Evolutionary conservation across 1,140 invertebrate species (phyloP).

Genomic region (Apis laboriosa): DNA sequence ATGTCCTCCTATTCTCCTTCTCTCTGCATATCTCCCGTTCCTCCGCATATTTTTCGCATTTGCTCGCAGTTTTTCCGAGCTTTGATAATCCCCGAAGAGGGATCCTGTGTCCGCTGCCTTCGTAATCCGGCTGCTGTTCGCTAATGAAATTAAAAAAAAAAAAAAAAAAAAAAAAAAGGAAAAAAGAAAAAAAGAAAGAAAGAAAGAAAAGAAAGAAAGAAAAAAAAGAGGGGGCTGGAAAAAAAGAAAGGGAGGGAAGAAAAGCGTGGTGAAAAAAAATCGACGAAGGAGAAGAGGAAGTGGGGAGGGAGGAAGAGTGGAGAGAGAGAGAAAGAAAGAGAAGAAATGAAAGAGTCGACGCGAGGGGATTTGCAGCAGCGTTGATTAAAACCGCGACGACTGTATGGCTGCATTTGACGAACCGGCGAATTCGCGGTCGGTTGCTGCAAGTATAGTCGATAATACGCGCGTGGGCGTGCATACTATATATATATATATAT

Average conservation of each 20-base stretch:
- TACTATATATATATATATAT: too few relatives aligned
- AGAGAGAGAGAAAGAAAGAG: constrained; percentile 34
- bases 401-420: constrained; percentile 70
- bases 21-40: background rate
- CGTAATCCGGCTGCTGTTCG: constrained; percentile 77
- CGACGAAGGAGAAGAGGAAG: constrained; percentile 60
- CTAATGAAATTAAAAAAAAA: constrained; percentile 78
- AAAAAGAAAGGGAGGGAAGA: constrained; percentile 6
- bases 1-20: background rate
- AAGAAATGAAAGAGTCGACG: constrained; percentile 69
- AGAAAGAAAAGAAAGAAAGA: constrained; percentile 51
- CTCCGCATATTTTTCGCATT: constrained; percentile 61
- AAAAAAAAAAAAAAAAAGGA: constrained; percentile 42
- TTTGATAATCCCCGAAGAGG: constrained; percentile 75
- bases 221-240: constrained; percentile 58
- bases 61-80: constrained; percentile 75
- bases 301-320: constrained; percentile 32
- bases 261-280: constrained; percentile 48
- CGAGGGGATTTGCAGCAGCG: constrained; percentile 75
- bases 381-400: constrained; percentile 77
- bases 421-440: constrained; percentile 54
- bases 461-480: constrained; percentile 18
- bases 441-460: constrained; percentile 36
- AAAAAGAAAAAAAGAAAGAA: background rate
- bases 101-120: constrained; percentile 55